Conservation (phyloP, 2,113 vertebrate species). For the Brachypteracias leptosomus region DNA sequence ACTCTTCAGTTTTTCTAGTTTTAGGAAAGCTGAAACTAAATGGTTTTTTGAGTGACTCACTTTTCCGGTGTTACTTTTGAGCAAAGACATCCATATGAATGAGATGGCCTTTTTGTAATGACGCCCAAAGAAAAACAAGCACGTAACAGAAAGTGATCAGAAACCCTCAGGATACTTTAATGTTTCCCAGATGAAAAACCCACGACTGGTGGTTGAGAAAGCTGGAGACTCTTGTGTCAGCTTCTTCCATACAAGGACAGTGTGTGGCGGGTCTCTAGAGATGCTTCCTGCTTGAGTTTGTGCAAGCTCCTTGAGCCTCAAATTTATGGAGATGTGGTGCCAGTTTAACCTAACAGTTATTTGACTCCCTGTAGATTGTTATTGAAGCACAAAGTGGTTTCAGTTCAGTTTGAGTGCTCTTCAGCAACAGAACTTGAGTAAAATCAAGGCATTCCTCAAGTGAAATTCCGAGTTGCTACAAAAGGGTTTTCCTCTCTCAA, state of each 20-base stretch:
- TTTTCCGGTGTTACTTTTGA: neutral
- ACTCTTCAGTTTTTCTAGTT: neutral
- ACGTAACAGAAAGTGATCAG: neutral
- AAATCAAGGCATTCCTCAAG: neutral
- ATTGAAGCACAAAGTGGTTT: neutral
- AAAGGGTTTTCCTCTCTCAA: neutral
- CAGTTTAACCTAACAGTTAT: fast-evolving
- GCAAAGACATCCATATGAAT: neutral
- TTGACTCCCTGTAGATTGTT: neutral
- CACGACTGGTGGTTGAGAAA: neutral
- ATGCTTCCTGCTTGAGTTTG: neutral
- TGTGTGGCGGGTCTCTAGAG: neutral
- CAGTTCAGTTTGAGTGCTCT: neutral
- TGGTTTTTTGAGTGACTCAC: neutral
- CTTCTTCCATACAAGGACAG: fast-evolving
- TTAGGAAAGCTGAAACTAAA: neutral
- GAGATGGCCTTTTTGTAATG: neutral
- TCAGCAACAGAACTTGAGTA: neutral
- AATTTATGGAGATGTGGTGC: neutral
- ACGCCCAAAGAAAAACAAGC: neutral
- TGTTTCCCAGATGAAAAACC: neutral
- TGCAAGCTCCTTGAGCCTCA: neutral
- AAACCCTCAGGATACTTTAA: neutral
- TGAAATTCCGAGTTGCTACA: neutral
- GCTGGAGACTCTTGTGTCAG: neutral